Evolutionary conservation across 1,140 invertebrate genomes (phyloP).

Genomic region (Drosophila sulfurigaster): DNA sequence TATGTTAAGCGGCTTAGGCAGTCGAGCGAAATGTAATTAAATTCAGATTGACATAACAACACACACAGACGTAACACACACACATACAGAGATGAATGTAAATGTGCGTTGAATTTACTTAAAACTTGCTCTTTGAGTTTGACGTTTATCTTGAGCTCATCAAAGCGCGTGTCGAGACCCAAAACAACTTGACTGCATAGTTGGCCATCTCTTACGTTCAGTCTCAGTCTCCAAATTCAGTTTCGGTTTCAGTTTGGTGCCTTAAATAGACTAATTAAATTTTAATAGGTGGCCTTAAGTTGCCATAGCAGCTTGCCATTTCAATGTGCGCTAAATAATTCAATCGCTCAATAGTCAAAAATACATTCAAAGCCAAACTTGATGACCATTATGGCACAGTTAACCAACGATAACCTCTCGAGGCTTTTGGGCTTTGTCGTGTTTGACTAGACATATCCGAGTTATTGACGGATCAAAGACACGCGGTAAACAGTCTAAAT

Average conservation of each 20-base stretch:
- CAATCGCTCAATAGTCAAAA: not conserved
- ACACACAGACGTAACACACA: not conserved
- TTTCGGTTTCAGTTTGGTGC: not conserved
- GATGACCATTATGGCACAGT: not conserved
- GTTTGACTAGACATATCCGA: not conserved
- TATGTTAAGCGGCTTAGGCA: slow-evolving; percentile 40
- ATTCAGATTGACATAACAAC: slow-evolving; percentile 28
- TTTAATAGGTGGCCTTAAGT: slow-evolving; percentile 35
- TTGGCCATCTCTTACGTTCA: not conserved
- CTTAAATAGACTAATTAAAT: slow-evolving; percentile 36
- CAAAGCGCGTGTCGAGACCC: not conserved
- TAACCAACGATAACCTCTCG: not conserved
- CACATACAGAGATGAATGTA: not conserved
- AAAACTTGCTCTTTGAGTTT: slow-evolving; percentile 1
- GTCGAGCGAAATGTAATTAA: slow-evolving; percentile 40
- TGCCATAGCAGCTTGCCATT: not conserved
- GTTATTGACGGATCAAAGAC: slow-evolving; percentile 16
- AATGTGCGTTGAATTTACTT: not conserved
- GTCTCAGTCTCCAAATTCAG: not conserved
- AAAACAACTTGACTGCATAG: not conserved
- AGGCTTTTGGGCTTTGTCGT: not conserved
- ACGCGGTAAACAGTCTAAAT: not conserved
- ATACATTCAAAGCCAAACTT: not conserved
- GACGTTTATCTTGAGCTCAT: not conserved
- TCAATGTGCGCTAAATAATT: slow-evolving; percentile 3